A percentile compares a stretch with the other conserved stretches of the same genome.
Conservation (phyloP, 2,113 vertebrate genomes). For the Amphiprion ocellaris region DNA sequence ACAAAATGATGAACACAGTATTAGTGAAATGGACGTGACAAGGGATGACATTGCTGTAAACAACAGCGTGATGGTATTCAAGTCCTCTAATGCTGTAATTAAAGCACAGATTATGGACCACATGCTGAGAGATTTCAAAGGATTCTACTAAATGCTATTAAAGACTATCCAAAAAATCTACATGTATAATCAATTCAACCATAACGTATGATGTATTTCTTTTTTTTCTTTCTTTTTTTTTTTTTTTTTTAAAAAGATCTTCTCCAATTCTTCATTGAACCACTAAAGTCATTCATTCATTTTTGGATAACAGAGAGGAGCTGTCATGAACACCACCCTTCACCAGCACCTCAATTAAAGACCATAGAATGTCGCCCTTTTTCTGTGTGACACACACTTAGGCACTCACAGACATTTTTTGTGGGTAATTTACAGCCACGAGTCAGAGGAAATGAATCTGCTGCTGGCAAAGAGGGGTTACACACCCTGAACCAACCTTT, state of each 20-base stretch:
- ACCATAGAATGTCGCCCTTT: constrained; percentile 55
- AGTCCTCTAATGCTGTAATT: constrained; percentile 1
- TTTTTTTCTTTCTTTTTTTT: not conserved
- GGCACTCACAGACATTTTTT: constrained; percentile 48
- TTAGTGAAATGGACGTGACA: too few species aligned
- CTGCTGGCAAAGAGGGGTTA: constrained; percentile 49
- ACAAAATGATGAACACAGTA: too few species aligned
- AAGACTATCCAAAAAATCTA: constrained; percentile 5
- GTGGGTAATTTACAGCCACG: constrained; percentile 48
- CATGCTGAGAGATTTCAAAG: not conserved
- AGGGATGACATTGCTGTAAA: not conserved
- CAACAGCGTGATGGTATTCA: not conserved
- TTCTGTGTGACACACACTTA: constrained; percentile 66
- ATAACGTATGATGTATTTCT: not conserved
- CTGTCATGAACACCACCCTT: constrained; percentile 40
- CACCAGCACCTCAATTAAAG: constrained; percentile 45
- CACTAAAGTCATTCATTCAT: constrained; percentile 36
- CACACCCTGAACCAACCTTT: constrained; percentile 47
- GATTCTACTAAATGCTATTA: not conserved
- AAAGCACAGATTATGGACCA: constrained; percentile 20
- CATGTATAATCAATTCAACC: not conserved
- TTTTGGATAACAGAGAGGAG: constrained; percentile 39
- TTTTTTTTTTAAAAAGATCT: not conserved
- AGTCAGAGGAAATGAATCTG: constrained; percentile 65
- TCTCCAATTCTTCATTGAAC: not conserved